A percentile compares a stretch with the other conserved stretches of the same genome.
These are phyloP conservation scores for Denticeps clupeoides DNA, from an alignment of 2,797 vertebrate species.

Conservation along the genomic window DNA sequence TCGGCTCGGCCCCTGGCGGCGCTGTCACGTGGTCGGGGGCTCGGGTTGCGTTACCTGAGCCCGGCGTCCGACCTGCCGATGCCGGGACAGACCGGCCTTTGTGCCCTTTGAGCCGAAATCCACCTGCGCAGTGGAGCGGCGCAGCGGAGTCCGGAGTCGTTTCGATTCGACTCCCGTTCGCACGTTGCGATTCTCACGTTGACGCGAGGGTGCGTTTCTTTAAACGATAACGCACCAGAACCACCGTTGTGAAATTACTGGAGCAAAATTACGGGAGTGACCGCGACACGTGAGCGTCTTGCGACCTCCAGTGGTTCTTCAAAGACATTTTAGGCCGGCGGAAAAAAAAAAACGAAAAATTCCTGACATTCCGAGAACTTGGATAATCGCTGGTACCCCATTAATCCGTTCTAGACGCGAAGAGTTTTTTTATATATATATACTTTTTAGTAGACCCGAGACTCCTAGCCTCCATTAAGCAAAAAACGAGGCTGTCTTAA, in stretches of 20 bases:
- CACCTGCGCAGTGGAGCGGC: slow-evolving; percentile 31
- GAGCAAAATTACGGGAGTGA: too few relatives aligned
- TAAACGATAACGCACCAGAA: too few relatives aligned
- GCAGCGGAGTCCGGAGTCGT: too few relatives aligned
- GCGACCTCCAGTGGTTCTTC: slow-evolving; percentile 18
- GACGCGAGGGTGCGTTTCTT: too few relatives aligned
- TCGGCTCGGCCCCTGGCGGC: slow-evolving; percentile 37
- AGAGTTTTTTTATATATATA: too few relatives aligned
- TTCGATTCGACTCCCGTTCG: too few relatives aligned
- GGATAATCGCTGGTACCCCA: not conserved
- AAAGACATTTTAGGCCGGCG: slow-evolving; percentile 9
- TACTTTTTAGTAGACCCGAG: too few relatives aligned
- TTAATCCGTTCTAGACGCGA: not conserved
- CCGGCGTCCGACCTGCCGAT: slow-evolving; percentile 48
- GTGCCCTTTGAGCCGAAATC: slow-evolving; percentile 29
- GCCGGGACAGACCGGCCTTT: slow-evolving; percentile 53
- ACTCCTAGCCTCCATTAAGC: too few relatives aligned
- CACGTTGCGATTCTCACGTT: too few relatives aligned
- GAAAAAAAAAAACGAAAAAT: slow-evolving; percentile 13
- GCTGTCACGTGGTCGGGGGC: slow-evolving; percentile 60
- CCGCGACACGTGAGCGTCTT: too few relatives aligned
- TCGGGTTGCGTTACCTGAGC: slow-evolving; percentile 66
- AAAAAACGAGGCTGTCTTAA: too few relatives aligned
- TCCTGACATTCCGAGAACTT: slow-evolving; percentile 20
- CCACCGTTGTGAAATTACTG: too few relatives aligned